These are phyloP conservation scores for Aleiodes alternator DNA, from an alignment of 2,888 invertebrate genomes.

Conservation along the genomic window DNA sequence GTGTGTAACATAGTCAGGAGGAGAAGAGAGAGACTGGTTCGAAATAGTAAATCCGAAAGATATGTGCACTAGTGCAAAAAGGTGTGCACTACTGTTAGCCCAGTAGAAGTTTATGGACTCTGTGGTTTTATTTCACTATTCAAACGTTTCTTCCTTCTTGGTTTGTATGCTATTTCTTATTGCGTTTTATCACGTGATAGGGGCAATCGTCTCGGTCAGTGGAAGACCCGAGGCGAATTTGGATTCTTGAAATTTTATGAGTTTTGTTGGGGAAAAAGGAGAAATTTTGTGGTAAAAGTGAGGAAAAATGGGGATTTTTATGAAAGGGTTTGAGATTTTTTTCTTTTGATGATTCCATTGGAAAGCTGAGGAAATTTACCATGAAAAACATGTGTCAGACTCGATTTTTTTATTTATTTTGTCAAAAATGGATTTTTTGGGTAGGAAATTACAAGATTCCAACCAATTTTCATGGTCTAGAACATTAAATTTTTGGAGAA, in stretches of 20 bases:
- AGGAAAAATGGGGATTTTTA: too few species aligned
- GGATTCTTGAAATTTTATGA: constrained; percentile 31
- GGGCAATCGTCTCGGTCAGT: not conserved
- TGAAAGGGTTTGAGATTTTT: too few species aligned
- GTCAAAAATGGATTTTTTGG: too few species aligned
- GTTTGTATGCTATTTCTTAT: constrained; percentile 36
- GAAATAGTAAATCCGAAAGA: constrained; percentile 51
- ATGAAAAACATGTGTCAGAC: too few species aligned
- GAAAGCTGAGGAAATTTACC: too few species aligned
- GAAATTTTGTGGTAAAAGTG: too few species aligned
- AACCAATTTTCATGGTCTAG: too few species aligned
- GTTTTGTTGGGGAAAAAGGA: not conserved
- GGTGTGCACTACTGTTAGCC: constrained; percentile 68
- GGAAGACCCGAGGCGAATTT: constrained; percentile 25
- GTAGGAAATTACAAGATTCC: too few species aligned
- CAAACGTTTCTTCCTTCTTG: constrained; percentile 33
- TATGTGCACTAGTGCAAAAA: constrained; percentile 65
- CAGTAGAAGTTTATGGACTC: constrained; percentile 29
- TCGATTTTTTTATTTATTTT: too few species aligned
- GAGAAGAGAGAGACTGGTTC: constrained; percentile 67
- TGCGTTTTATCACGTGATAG: constrained; percentile 23
- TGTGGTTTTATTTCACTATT: constrained; percentile 40
- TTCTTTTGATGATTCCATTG: too few species aligned
- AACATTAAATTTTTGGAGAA: too few species aligned
- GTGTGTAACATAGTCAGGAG: constrained; percentile 43